Evolutionary conservation across 2,888 invertebrate genomes (phyloP).

Genomic region (Cantharis rustica): DNA sequence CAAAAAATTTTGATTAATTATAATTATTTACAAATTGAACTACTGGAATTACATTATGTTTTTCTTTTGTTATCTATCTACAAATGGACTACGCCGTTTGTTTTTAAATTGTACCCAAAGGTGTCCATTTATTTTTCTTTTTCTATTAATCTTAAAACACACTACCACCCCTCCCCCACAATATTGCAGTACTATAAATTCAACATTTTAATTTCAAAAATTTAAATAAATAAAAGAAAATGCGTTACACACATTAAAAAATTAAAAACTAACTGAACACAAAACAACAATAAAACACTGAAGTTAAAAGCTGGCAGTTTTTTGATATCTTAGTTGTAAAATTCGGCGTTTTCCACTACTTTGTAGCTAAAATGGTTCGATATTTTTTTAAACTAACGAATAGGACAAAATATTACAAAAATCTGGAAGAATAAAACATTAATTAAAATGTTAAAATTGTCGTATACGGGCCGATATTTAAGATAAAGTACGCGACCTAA

Average conservation of each 20-base stretch:
- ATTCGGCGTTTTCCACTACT: slow-evolving; percentile 21
- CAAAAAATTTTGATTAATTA: slow-evolving; percentile 40
- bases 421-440: background rate
- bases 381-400: slow-evolving; percentile 13
- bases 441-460: background rate
- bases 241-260: slow-evolving; percentile 2
- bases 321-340: slow-evolving; percentile 13
- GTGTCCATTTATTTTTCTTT: background rate
- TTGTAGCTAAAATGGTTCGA: slow-evolving; percentile 13
- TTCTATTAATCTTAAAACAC: background rate
- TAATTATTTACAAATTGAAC: slow-evolving; percentile 48
- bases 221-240: slow-evolving; percentile 2
- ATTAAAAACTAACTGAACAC: slow-evolving; percentile 12
- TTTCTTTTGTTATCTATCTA: slow-evolving; percentile 21
- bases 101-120: slow-evolving; percentile 35
- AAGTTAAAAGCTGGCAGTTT: slow-evolving; percentile 34
- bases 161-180: background rate
- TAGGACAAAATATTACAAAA: slow-evolving; percentile 9
- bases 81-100: slow-evolving; percentile 28
- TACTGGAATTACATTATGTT: slow-evolving; percentile 29
- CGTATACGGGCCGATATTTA: background rate
- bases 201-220: background rate
- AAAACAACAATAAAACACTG: slow-evolving; percentile 31
- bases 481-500: background rate
- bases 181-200: background rate